Evolutionary conservation across 1,140 invertebrate genomes (phyloP), one percentile per base, ranked within the genome.

Genomic region (Sinella curviseta): DNA sequence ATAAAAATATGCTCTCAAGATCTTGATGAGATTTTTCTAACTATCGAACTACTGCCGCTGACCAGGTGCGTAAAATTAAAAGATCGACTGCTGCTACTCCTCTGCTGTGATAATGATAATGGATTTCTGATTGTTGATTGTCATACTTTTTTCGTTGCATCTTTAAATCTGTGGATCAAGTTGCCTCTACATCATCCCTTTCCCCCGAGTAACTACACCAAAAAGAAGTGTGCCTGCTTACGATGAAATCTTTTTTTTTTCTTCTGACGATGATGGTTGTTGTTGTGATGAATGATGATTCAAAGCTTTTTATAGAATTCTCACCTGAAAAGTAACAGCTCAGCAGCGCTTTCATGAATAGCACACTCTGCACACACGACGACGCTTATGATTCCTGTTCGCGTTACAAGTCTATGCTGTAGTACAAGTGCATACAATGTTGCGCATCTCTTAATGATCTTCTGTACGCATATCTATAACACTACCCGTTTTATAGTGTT

Each of bases 91-190:
- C n/a, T n/a, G n/a, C n/a, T n/a, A n/a, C n/a, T n/a, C n/a, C n/a
- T n/a, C 39, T 48, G 39, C 39, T 8, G 39, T 48, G 39, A n/a
- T 48, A 8, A 30, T n/a, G 65, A 70, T 70, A 70, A 70, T 70
- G n/a, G 65, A 14, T 33, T 70, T 8, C 65, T 24, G 30, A 70
- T 70, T 70, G 65, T 33, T 33, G 31, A 70, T 70, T 70, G 65
- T 70, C 65, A 70, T 70, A 14, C 65, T 17, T 65, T 48, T 8
- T 48, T 48, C 39, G 57, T n/a, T n/a, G 24, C 16, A 65, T 17
- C 4, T 16, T 65, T 16, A n/a, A n/a, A n/a, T n/a, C 57, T 26
- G 8, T 65, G 14, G 4, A 14, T 26, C 57, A 65, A n/a, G 16
- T n/a, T 65, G 57, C 8, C 3, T 8, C 16, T 65, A n/a, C n/a